These are phyloP conservation scores for Anguilla rostrata DNA, from an alignment of 2,113 vertebrate genomes.

Conservation along the genomic window DNA sequence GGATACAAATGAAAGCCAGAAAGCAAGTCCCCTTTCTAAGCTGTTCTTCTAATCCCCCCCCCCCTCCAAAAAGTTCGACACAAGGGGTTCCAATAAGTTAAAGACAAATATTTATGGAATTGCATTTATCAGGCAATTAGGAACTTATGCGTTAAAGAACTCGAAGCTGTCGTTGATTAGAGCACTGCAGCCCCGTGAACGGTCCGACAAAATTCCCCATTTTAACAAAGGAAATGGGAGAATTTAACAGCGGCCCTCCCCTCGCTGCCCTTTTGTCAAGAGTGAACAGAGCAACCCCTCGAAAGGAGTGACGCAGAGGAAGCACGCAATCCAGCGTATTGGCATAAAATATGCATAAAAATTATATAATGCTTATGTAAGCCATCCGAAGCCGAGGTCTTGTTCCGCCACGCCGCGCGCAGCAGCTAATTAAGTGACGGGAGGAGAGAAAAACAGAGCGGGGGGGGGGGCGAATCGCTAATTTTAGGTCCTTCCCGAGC, in stretches of 20 bases:
- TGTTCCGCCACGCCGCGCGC: conserved; percentile 33
- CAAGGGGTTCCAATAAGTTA: neutral
- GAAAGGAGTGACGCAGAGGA: neutral
- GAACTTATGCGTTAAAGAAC: neutral
- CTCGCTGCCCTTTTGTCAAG: conserved; percentile 20
- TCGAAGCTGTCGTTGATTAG: neutral
- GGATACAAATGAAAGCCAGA: neutral
- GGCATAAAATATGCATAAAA: conserved; percentile 66
- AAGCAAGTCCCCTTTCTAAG: neutral
- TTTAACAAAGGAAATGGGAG: neutral
- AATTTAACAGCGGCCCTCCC: conserved; percentile 5
- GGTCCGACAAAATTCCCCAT: neutral
- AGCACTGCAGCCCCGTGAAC: neutral
- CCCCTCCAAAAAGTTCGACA: neutral
- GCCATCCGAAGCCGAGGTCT: conserved; percentile 32
- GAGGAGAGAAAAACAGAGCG: conserved; percentile 13
- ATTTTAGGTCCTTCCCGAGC: conserved; percentile 29
- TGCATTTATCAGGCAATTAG: neutral
- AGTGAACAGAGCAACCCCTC: neutral
- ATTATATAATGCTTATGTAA: conserved; percentile 72
- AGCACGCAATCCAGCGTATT: conserved; percentile 25
- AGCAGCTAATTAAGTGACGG: conserved; percentile 61
- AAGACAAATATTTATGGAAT: neutral
- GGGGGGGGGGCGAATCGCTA: conserved; percentile 15
- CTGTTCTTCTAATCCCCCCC: neutral